Evolutionary conservation across 2,113 vertebrate genomes (phyloP).

Genomic region (Craseonycteris thonglongyai): DNA sequence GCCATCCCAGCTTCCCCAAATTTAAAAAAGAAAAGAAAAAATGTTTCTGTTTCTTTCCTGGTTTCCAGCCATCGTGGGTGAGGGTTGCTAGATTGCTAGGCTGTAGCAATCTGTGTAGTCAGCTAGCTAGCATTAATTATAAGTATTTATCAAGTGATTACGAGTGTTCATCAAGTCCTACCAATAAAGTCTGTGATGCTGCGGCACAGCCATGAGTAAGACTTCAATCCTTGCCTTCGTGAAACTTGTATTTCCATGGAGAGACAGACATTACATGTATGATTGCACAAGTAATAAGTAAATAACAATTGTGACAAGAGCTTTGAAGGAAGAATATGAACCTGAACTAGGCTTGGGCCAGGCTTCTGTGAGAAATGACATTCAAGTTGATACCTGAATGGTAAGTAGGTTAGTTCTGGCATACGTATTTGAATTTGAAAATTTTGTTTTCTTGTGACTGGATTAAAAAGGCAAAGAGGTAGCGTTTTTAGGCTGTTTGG

Average conservation of each 20-base stretch:
- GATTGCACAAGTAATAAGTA: background rate
- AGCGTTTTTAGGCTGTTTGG: background rate
- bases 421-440: background rate
- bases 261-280: background rate
- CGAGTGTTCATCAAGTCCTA: fast-evolving
- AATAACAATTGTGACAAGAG: background rate
- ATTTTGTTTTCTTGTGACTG: background rate
- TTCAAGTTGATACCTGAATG: background rate
- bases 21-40: too few species aligned
- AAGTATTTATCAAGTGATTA: background rate
- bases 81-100: background rate
- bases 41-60: background rate
- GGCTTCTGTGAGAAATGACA: background rate
- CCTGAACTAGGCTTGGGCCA: background rate
- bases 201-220: background rate
- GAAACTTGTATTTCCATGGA: background rate
- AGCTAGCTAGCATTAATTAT: background rate
- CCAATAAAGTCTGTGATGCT: background rate
- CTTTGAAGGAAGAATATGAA: background rate
- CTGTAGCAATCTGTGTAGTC: background rate
- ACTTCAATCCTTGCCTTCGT: background rate
- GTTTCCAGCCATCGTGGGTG: background rate
- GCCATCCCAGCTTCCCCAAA: too few species aligned
- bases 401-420: background rate
- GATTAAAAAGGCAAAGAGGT: background rate